Evolutionary conservation across 2,888 invertebrate genomes (phyloP).

Genomic region (Melieria picta): DNA sequence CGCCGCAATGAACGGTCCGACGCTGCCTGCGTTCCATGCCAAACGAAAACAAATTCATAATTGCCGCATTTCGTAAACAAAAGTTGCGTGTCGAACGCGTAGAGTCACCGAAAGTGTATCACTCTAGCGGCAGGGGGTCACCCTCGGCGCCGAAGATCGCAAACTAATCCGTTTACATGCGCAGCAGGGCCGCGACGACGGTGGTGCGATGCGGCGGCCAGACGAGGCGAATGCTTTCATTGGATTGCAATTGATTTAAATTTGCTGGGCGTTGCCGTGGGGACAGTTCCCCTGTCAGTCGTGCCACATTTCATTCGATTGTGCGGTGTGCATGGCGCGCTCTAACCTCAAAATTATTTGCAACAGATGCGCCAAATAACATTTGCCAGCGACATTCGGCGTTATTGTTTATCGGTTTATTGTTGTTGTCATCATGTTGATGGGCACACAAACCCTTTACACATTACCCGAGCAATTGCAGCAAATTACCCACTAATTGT

Average conservation of each 20-base stretch:
- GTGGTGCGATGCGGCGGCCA: background rate
- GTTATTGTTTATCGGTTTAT: too few relatives aligned
- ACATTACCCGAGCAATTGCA: conserved; percentile 43
- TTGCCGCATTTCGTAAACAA: conserved; percentile 25
- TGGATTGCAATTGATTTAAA: conserved; percentile 17
- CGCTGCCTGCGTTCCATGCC: background rate
- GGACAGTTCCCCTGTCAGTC: too few relatives aligned
- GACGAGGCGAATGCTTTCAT: conserved; percentile 9
- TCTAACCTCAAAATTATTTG: conserved; percentile 62
- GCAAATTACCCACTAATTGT: conserved; percentile 60
- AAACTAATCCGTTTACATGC: conserved; percentile 26
- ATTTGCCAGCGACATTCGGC: conserved; percentile 42
- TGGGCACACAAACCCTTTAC: background rate
- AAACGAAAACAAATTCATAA: conserved; percentile 29
- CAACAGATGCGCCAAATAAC: conserved; percentile 60
- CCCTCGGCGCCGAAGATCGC: background rate
- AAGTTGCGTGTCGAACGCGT: conserved; percentile 15
- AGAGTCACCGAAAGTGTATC: conserved; percentile 11
- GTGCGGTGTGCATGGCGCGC: background rate
- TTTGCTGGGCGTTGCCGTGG: background rate
- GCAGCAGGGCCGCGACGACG: conserved; percentile 2
- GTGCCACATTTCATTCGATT: too few relatives aligned
- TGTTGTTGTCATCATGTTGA: background rate
- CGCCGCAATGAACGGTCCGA: background rate
- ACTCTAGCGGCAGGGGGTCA: background rate